phyloP scores from a whole-genome alignment of 2,113 vertebrate genomes.

The Agelaius tricolor region DNA sequence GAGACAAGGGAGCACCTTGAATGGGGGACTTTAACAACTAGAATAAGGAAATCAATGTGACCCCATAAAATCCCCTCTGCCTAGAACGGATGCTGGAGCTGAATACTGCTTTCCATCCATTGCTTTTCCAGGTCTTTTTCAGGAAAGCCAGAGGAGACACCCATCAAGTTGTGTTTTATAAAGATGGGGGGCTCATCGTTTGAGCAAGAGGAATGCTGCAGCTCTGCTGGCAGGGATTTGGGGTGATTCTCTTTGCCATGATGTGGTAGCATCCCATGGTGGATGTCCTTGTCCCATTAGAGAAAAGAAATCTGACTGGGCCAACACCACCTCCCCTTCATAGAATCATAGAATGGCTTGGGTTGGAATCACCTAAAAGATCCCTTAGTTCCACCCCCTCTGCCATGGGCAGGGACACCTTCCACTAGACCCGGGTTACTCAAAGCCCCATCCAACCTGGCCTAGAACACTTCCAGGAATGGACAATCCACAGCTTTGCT shows the following conservation, averaged over 20 bases:
- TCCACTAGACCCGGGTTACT: neutral
- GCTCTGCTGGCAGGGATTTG: neutral
- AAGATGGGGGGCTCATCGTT: rapidly evolving
- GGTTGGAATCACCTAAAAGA: neutral
- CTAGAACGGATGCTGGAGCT: neutral
- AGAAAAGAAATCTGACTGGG: neutral
- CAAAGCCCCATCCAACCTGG: neutral
- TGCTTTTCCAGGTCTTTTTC: neutral
- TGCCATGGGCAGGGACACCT: neutral
- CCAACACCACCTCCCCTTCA: neutral
- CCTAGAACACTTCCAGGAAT: neutral
- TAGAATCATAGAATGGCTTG: neutral
- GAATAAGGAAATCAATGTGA: neutral
- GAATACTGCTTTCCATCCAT: neutral
- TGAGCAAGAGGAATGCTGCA: neutral
- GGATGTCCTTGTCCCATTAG: neutral
- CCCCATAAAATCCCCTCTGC: neutral
- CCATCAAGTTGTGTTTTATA: neutral
- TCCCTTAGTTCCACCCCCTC: neutral
- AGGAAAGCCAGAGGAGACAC: neutral
- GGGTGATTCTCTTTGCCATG: neutral
- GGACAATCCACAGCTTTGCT: neutral
- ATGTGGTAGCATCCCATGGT: neutral
- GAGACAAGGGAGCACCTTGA: neutral
- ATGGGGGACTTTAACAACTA: neutral